Conservation (phyloP, 2,797 vertebrate genomes). For the Clarias fuscus region DNA sequence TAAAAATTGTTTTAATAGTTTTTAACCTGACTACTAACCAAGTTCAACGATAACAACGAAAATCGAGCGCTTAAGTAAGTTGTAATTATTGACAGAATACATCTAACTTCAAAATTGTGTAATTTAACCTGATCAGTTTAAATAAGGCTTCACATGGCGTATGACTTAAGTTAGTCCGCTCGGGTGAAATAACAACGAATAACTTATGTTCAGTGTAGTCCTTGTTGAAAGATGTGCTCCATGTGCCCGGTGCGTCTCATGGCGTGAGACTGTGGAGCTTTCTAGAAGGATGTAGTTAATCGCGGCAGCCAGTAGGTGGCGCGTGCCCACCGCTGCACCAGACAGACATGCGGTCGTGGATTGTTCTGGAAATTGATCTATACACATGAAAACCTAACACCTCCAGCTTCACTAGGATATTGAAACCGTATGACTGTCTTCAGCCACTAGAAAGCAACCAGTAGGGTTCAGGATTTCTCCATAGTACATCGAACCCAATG, state of each 20-base stretch:
- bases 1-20: not conserved
- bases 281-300: conserved; percentile 75
- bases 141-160: too few species aligned
- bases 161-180: not conserved
- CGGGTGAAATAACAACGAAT: not conserved
- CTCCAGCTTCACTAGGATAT: not conserved
- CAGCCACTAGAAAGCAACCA: not conserved
- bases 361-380: conserved; percentile 6
- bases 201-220: not conserved
- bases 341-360: not conserved
- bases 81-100: not conserved
- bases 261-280: conserved; percentile 65
- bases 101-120: not conserved
- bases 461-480: not conserved
- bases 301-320: conserved; percentile 67
- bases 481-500: too few species aligned
- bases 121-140: not conserved
- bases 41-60: too few species aligned
- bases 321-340: conserved; percentile 5
- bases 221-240: not conserved
- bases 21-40: not conserved
- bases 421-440: too few species aligned
- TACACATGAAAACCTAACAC: not conserved
- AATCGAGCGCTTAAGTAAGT: not conserved
- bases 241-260: conserved; percentile 41